Conservation (phyloP, 2,888 invertebrate species). For the Pelosia muscerda region DNA sequence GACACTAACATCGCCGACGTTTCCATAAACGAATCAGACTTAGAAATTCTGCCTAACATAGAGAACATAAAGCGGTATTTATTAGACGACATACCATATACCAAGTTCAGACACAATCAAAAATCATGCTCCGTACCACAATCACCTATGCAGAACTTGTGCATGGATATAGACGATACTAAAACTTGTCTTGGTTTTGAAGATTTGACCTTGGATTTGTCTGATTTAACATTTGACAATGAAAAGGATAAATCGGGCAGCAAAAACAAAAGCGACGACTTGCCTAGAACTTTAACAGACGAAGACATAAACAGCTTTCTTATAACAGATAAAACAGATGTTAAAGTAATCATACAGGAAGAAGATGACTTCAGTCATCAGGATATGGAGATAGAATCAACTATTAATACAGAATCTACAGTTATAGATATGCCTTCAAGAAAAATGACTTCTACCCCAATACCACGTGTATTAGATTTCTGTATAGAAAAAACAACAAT, state of each 20-base stretch:
- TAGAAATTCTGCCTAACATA: conserved; percentile 76
- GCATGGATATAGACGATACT: conserved; percentile 73
- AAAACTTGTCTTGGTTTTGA: conserved; percentile 81
- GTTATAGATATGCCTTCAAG: conserved; percentile 39
- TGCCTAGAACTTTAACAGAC: conserved; percentile 77
- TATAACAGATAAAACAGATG: conserved; percentile 64
- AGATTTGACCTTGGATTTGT: conserved; percentile 77
- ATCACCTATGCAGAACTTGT: conserved; percentile 77
- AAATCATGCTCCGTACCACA: conserved; percentile 80
- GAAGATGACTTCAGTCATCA: conserved; percentile 76
- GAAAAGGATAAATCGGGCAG: conserved; percentile 70
- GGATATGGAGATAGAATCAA: conserved; percentile 80
- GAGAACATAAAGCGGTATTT: conserved; percentile 78
- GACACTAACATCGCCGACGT: conserved; percentile 60
- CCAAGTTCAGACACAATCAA: conserved; percentile 74
- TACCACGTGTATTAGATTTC: conserved; percentile 42
- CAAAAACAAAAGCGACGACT: conserved; percentile 72
- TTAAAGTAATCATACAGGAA: conserved; percentile 47
- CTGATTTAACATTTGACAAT: conserved; percentile 75
- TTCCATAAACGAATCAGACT: conserved; percentile 71
- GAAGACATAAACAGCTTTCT: conserved; percentile 82
- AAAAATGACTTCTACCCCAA: conserved; percentile 64
- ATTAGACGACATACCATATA: conserved; percentile 73
- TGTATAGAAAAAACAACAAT: conserved; percentile 45
- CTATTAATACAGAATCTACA: conserved; percentile 40